phyloP scores from a whole-genome alignment of 1,140 invertebrate species.

The Drosophila sucinea region DNA sequence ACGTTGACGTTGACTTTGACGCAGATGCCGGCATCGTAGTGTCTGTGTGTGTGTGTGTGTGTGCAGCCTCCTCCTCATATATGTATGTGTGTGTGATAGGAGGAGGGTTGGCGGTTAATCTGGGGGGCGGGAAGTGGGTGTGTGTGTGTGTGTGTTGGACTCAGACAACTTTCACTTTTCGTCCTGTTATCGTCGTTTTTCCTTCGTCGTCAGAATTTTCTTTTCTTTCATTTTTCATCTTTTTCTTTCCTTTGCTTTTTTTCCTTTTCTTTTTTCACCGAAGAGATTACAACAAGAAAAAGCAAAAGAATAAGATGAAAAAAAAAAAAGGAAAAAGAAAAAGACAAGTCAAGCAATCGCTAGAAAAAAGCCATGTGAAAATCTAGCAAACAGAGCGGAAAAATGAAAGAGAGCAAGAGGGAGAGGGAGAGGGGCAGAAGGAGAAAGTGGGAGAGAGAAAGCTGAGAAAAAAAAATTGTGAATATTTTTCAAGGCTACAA shows the following conservation, averaged over 20 bases:
- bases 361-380: constrained; percentile 65
- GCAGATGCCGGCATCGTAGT: constrained; percentile 27
- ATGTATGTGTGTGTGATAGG: constrained; percentile 17
- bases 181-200: constrained; percentile 56
- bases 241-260: no score
- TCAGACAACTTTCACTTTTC: constrained; percentile 73
- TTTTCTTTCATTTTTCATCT: constrained; percentile 14
- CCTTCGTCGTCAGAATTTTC: constrained; percentile 31
- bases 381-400: constrained; percentile 49
- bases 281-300: constrained; percentile 36
- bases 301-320: constrained; percentile 14
- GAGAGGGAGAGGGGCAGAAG: neutral
- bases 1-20: constrained; percentile 13
- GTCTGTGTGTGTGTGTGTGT: constrained; percentile 17
- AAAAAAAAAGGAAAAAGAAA: neutral
- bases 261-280: neutral
- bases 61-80: constrained; percentile 4
- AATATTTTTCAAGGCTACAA: constrained; percentile 46
- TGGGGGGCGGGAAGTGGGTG: constrained; percentile 5
- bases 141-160: constrained; percentile 36
- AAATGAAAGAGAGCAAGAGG: constrained; percentile 23
- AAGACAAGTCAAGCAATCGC: constrained; percentile 39
- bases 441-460: neutral
- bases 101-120: neutral
- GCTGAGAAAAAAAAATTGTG: constrained; percentile 3